A percentile compares a stretch with the other conserved stretches of the same genome.
Conservation (phyloP, 2,888 invertebrate genomes). For the Torymus auratus region DNA sequence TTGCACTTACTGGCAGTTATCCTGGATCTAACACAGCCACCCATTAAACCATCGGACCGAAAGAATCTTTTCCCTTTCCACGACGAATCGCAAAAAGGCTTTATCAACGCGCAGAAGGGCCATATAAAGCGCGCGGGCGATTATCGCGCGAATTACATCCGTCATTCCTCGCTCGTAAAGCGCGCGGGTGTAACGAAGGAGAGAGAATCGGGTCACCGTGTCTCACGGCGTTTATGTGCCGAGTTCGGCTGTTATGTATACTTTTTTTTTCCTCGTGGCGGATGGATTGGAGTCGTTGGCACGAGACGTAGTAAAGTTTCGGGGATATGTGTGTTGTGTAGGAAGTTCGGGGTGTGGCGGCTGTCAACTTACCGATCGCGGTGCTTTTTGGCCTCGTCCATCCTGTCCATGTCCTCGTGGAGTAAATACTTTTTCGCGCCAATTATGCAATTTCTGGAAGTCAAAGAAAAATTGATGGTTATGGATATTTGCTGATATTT, state of each 20-base stretch:
- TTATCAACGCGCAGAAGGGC: too few relatives aligned
- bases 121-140: too few relatives aligned
- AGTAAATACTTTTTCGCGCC: conserved; percentile 83
- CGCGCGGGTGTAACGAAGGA: conserved; percentile 25
- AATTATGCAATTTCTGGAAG: conserved; percentile 77
- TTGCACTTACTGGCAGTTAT: too few relatives aligned
- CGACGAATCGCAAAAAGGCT: too few relatives aligned
- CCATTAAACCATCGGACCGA: too few relatives aligned
- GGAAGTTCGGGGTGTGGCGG: conserved; percentile 16
- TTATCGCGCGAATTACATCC: too few relatives aligned
- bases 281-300: too few relatives aligned
- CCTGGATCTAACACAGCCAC: too few relatives aligned
- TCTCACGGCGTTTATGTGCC: not conserved
- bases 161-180: too few relatives aligned
- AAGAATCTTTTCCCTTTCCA: too few relatives aligned
- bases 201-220: conserved; percentile 43
- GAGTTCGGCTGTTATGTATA: not conserved
- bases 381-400: conserved; percentile 79
- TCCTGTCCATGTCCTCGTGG: conserved; percentile 81
- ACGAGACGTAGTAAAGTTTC: not conserved
- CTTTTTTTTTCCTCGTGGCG: conserved; percentile 1
- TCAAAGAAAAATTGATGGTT: not conserved
- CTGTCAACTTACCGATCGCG: conserved; percentile 77
- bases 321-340: not conserved
- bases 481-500: not conserved